Percentiles rank a stretch among this genome's conserved stretches.
Conservation (phyloP, 2,797 vertebrate genomes). For the Picus viridis region DNA sequence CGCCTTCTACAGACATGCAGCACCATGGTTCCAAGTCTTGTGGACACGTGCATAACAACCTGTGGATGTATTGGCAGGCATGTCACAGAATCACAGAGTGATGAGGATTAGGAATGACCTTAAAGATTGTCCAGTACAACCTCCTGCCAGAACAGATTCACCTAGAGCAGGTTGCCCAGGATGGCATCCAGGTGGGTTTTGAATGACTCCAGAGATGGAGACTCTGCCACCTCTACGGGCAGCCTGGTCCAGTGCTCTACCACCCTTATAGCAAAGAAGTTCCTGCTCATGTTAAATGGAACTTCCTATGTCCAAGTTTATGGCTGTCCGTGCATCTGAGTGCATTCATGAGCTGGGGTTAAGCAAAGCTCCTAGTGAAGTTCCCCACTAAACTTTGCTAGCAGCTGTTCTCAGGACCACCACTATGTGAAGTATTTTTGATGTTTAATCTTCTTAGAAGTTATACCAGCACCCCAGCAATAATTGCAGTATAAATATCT, state of each 20-base stretch:
- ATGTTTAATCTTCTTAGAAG: slow-evolving; percentile 14
- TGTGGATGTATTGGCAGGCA: background rate
- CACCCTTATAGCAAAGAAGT: too few species aligned
- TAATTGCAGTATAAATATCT: slow-evolving; percentile 60
- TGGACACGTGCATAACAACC: background rate
- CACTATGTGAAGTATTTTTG: background rate
- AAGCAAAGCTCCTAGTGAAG: background rate
- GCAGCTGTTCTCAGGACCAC: background rate
- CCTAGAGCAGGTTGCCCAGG: too few species aligned
- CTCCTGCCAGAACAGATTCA: too few species aligned
- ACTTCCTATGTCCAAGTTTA: too few species aligned
- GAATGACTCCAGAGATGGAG: too few species aligned
- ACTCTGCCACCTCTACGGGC: too few species aligned
- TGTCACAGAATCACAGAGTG: too few species aligned
- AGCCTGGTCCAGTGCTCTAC: too few species aligned
- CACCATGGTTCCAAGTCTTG: fast-evolving
- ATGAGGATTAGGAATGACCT: too few species aligned
- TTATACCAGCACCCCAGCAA: background rate
- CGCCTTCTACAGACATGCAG: background rate
- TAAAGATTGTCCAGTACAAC: too few species aligned
- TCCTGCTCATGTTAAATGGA: too few species aligned
- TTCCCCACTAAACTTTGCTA: background rate
- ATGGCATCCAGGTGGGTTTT: too few species aligned
- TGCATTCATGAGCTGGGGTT: background rate
- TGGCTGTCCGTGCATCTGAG: background rate